phyloP scores from a whole-genome alignment of 2,113 vertebrate genomes.

The Seriola aureovittata region DNA sequence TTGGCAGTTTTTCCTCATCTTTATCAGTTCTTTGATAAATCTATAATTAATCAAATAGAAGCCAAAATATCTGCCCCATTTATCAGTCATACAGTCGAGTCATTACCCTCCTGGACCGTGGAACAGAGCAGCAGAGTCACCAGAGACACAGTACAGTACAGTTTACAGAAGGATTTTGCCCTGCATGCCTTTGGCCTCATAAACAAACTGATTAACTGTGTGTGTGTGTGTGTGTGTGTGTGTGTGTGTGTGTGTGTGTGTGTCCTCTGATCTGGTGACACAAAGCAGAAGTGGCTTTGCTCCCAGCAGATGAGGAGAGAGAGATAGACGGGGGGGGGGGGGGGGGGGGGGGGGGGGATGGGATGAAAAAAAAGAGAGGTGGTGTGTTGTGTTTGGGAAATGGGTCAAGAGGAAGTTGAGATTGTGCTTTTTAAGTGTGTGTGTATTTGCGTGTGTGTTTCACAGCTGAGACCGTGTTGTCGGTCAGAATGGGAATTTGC shows the following conservation, averaged over 20 bases:
- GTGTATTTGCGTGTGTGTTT: constrained; percentile 24
- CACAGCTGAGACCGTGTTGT: constrained; percentile 60
- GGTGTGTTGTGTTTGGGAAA: constrained; percentile 67
- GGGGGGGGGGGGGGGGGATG: neutral
- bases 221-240: constrained; percentile 24
- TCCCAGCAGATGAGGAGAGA: constrained; percentile 27
- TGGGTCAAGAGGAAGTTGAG: constrained; percentile 75
- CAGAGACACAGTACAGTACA: constrained; percentile 8
- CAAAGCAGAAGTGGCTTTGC: constrained; percentile 53
- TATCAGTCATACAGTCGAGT: neutral
- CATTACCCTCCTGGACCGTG: constrained; percentile 15
- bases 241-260: constrained; percentile 18
- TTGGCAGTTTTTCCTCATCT: neutral
- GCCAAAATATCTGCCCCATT: neutral
- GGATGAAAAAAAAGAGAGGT: constrained; percentile 38
- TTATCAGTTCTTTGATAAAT: neutral
- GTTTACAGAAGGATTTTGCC: constrained; percentile 24
- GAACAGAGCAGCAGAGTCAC: neutral
- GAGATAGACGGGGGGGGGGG: neutral
- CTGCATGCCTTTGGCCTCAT: constrained; percentile 54
- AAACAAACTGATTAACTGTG: constrained; percentile 55
- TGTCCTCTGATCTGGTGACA: constrained; percentile 56
- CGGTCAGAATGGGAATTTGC: constrained; percentile 61
- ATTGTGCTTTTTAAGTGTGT: constrained; percentile 35
- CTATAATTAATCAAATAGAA: neutral